These are phyloP conservation scores for Dynastes hyllus DNA, from an alignment of 2,888 invertebrate genomes.

Conservation along the genomic window DNA sequence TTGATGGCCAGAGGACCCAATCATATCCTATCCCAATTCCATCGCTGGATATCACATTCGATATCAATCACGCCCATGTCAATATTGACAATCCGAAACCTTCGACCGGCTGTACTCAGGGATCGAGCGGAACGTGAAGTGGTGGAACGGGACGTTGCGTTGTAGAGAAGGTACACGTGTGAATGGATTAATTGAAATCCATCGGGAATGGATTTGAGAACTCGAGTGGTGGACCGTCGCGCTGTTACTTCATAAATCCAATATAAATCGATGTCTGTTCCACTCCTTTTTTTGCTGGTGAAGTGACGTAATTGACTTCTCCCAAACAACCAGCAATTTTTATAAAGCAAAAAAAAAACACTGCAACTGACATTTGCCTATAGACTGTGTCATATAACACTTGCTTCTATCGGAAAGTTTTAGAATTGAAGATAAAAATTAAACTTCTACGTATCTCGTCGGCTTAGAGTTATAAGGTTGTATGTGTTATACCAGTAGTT, in stretches of 20 bases:
- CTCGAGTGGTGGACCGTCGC: conserved; percentile 4
- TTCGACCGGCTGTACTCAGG: background rate
- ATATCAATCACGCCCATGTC: conserved; percentile 9
- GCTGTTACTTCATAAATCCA: conserved; percentile 9
- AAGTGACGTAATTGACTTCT: too few relatives aligned
- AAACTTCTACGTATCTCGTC: too few relatives aligned
- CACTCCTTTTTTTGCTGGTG: too few relatives aligned
- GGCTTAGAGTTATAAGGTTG: too few relatives aligned
- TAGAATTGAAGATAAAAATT: too few relatives aligned
- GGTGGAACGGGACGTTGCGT: background rate
- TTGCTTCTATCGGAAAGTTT: too few relatives aligned
- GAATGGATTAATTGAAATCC: conserved; percentile 14
- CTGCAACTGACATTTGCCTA: too few relatives aligned
- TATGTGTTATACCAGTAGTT: too few relatives aligned
- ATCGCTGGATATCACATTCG: background rate
- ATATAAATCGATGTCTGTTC: too few relatives aligned
- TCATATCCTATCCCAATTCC: background rate
- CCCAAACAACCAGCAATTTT: too few relatives aligned
- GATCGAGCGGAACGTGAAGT: background rate
- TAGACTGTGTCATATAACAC: too few relatives aligned
- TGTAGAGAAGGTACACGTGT: background rate
- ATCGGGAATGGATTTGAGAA: conserved; percentile 3
- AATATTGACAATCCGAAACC: conserved; percentile 13
- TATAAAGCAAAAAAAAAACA: too few relatives aligned
- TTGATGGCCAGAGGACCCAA: background rate